Percentiles rank a stretch among this genome's conserved stretches.
phyloP scores from a whole-genome alignment of 2,888 invertebrate species.

The Crocallis elinguaria region DNA sequence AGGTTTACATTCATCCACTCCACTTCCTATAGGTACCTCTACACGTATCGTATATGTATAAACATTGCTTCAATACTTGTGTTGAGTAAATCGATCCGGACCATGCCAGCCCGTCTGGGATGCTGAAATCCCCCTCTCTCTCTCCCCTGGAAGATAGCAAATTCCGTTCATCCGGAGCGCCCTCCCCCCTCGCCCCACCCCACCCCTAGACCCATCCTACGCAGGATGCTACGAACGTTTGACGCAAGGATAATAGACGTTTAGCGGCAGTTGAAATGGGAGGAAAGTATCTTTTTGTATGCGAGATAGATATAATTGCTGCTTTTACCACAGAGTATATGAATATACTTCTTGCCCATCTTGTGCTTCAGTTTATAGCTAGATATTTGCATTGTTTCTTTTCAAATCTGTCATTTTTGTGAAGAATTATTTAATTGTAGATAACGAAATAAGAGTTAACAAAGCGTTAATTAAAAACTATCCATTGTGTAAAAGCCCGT shows the following conservation, averaged over 20 bases:
- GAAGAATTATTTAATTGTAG: too few relatives aligned
- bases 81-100: constrained; percentile 47
- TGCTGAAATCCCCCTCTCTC: constrained; percentile 43
- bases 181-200: constrained; percentile 28
- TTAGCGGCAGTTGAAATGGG: constrained; percentile 34
- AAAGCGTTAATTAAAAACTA: too few relatives aligned
- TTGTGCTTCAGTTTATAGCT: neutral
- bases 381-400: neutral
- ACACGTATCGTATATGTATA: constrained; percentile 23
- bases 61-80: constrained; percentile 43
- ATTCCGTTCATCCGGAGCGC: constrained; percentile 47
- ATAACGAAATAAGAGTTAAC: too few relatives aligned
- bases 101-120: constrained; percentile 55
- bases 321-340: too few relatives aligned
- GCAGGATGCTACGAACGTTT: constrained; percentile 43
- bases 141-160: constrained; percentile 44
- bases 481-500: too few relatives aligned
- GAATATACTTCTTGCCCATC: constrained; percentile 2
- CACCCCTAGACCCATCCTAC: constrained; percentile 41
- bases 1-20: neutral
- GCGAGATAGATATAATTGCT: too few relatives aligned
- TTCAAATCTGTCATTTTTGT: too few relatives aligned
- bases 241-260: constrained; percentile 38
- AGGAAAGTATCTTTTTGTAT: constrained; percentile 18
- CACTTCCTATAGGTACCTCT: constrained; percentile 1